Base-by-base conservation (phyloP, 2,113 vertebrate species). In the Bothrops jararaca region DNA sequence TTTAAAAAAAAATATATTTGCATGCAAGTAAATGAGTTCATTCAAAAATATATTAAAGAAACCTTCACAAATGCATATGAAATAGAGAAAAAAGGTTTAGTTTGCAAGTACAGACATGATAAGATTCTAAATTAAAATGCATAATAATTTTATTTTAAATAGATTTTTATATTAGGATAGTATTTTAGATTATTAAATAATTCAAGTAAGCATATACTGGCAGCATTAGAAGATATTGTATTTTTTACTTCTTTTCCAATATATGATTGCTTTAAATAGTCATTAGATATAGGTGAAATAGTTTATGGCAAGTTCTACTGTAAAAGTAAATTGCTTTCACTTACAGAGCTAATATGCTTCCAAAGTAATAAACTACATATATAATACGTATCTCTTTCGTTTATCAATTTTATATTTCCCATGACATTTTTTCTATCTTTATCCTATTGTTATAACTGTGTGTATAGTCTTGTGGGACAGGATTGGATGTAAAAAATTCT, bases 51-150 rank as follows among this genome's bases (percentile, higher is more conserved):
- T 95, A 95, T 88, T 6, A 95, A 86, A 64, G 39, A 42, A 92
- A 53, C 91, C 9, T 95, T 88, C 92, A 93, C 18, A 96, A 96
- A 95, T 92, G 26, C 12, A 91, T 92, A 93, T 39, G 4, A 95
- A 93, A 92, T 69, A 90, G 91, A 95, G 96, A 58, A 34, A 96
- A 57, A 94, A 95, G 95, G 93, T 94, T 3, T 89, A 92, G 86
- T 96, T 96, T 96, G 95, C 92, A 34, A 94, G 69, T 94, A 95
- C 56, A 91, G 88, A 74, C 92, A 95, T 91, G 90, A 94, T 94
- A 93, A 93, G n/a, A 91, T 95, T 95, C 85, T 96, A 95, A 96
- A 96, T 95, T 96, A 94, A 95, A 95, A 89, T 94, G 93, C 26
- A 18, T 56, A 95, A 90, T 93, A 90, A 95, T 95, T 96, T 91